Base-by-base conservation (phyloP, 2,888 invertebrate species). In the Poecilus cupreus region DNA sequence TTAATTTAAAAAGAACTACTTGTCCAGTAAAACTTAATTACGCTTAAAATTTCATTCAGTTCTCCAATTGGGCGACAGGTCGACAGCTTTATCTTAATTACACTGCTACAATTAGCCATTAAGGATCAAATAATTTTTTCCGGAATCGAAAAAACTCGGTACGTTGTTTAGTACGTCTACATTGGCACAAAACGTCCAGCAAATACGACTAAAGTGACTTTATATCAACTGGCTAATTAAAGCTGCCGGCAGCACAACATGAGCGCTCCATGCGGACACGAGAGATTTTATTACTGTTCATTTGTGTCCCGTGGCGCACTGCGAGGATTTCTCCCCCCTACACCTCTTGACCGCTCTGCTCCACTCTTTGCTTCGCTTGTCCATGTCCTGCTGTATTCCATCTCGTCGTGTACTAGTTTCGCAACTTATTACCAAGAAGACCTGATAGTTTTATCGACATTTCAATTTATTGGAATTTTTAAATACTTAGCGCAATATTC, bases 271-370 rank as follows among this genome's bases (percentile, higher is more conserved):
- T 43, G 72, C 72, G 72, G 72, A 72, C 72, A 72, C 72, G 24
- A 72, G 72, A 72, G 72, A 72, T 72, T 72, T 72, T 72, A 72
- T 72, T 72, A 72, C 72, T 72, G 72, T 72, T 72, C 72, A 72
- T 72, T 72, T 72, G 72, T 72, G 72, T 72, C 72, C 72, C 72
- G 72, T 11, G 72, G 72, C 46, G 72, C 46, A 10, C 64, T 3
- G 37, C 5, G 37, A 68, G 64, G 37, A 68, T 68, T 37, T 68
- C 64, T 68, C 37, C 26, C 64, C 10, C 6, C 10, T 18, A 2
- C 18, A n/a, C n/a, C n/a, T n/a, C n/a, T n/a, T n/a, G n/a, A n/a
- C n/a, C n/a, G n/a, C n/a, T n/a, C n/a, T n/a, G n/a, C n/a, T n/a
- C 37, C 16, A 6, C 37, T 39, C 51, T 18, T 8, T 18, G 37